phyloP scores from a whole-genome alignment of 1,140 invertebrate species.

The Drosophila ficusphila region DNA sequence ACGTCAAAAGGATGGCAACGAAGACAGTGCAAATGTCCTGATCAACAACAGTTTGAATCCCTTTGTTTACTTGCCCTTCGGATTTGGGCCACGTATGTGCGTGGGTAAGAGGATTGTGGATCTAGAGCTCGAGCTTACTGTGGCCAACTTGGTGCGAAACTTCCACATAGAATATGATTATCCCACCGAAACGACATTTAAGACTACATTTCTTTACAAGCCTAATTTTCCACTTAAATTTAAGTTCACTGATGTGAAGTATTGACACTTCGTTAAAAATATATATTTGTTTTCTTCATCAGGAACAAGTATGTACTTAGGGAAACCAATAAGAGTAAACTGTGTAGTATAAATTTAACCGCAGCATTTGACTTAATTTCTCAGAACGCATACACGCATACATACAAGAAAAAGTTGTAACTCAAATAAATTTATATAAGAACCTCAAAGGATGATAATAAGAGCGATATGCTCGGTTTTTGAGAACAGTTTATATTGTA shows the following conservation, averaged over 20 bases:
- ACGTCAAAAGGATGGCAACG: constrained; percentile 20
- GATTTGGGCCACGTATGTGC: constrained; percentile 86
- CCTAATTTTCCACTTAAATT: constrained; percentile 63
- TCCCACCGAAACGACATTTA: constrained; percentile 55
- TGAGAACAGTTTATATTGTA: too few relatives aligned
- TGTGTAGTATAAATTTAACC: too few relatives aligned
- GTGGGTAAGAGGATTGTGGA: constrained; percentile 88
- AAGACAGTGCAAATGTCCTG: constrained; percentile 21
- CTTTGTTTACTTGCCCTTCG: constrained; percentile 86
- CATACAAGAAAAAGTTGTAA: too few relatives aligned
- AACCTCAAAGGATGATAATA: too few relatives aligned
- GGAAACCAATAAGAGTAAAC: too few relatives aligned
- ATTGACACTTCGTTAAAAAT: constrained; percentile 16
- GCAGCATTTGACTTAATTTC: too few relatives aligned
- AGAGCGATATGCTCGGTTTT: too few relatives aligned
- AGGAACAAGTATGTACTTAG: too few relatives aligned
- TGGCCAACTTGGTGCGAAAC: constrained; percentile 86
- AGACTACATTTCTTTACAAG: constrained; percentile 34
- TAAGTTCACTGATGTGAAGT: constrained; percentile 64
- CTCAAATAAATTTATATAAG: too few relatives aligned
- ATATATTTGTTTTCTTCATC: too few relatives aligned
- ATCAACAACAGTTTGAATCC: constrained; percentile 84
- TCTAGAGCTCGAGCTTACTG: constrained; percentile 88
- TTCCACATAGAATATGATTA: constrained; percentile 85
- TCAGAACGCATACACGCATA: too few relatives aligned